phyloP scores from a whole-genome alignment of 2,888 invertebrate genomes.

The Drosophila pseudotakahashii region DNA sequence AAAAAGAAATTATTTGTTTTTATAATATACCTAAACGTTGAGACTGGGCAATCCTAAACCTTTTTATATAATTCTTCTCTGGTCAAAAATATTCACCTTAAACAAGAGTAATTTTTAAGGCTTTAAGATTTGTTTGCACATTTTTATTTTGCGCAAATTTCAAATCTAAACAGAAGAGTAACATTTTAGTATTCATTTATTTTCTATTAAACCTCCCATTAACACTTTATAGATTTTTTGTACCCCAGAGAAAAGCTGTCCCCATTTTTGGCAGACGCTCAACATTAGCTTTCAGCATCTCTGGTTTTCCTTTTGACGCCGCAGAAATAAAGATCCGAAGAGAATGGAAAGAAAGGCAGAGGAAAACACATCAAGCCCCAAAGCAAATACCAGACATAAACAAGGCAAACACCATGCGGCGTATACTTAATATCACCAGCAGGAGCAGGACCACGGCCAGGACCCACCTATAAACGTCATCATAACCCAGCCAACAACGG shows the following conservation, averaged over 20 bases:
- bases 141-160: neutral
- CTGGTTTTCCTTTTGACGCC: constrained; percentile 18
- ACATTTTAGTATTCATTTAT: neutral
- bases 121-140: neutral
- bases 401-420: constrained; percentile 54
- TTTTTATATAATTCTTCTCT: too few relatives aligned
- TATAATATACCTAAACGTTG: too few relatives aligned
- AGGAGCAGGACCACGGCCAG: constrained; percentile 26
- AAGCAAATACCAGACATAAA: constrained; percentile 48
- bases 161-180: neutral
- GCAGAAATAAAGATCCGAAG: constrained; percentile 12
- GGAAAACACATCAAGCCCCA: constrained; percentile 34
- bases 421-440: constrained; percentile 78
- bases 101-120: too few relatives aligned
- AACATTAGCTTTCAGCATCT: constrained; percentile 31
- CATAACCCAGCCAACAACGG: constrained; percentile 68
- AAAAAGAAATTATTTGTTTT: too few relatives aligned
- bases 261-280: constrained; percentile 31
- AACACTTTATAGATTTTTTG: constrained; percentile 18
- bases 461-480: constrained; percentile 72
- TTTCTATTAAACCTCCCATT: constrained; percentile 3
- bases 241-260: constrained; percentile 14
- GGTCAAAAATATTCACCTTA: too few relatives aligned
- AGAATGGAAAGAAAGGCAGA: constrained; percentile 4
- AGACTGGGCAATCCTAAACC: too few relatives aligned